phyloP scores from a whole-genome alignment of 2,797 vertebrate genomes.

The Zenarchopterus dispar region DNA sequence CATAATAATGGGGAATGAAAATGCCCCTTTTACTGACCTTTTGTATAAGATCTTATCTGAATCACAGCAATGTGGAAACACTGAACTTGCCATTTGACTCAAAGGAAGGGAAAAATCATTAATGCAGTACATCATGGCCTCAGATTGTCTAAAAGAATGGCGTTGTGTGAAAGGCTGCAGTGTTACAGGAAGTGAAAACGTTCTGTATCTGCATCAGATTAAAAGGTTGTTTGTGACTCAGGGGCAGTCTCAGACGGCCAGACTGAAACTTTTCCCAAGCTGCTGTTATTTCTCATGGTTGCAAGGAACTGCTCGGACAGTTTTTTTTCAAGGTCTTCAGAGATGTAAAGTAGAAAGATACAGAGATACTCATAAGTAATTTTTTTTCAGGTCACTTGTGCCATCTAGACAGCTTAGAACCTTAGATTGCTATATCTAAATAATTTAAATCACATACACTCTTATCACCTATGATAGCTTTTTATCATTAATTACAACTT shows the following conservation, averaged over 20 bases:
- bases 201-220: constrained; percentile 10
- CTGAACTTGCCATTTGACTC: neutral
- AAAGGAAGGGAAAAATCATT: neutral
- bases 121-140: neutral
- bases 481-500: no score
- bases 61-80: neutral
- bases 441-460: no score
- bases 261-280: constrained; percentile 2
- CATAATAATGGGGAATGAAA: no score
- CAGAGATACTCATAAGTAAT: neutral
- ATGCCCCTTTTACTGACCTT: no score
- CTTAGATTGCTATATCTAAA: no score
- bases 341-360: neutral
- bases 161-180: constrained; percentile 10
- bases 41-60: no score
- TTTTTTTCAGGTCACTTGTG: neutral
- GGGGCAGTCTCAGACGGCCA: neutral
- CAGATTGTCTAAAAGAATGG: neutral
- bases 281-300: constrained; percentile 2
- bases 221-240: constrained; percentile 18
- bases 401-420: no score
- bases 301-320: neutral
- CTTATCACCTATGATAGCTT: no score
- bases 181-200: neutral
- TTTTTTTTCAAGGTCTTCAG: neutral